These are phyloP conservation scores for Drosophila stalkeri DNA, from an alignment of 2,888 invertebrate genomes.

Conservation along the genomic window DNA sequence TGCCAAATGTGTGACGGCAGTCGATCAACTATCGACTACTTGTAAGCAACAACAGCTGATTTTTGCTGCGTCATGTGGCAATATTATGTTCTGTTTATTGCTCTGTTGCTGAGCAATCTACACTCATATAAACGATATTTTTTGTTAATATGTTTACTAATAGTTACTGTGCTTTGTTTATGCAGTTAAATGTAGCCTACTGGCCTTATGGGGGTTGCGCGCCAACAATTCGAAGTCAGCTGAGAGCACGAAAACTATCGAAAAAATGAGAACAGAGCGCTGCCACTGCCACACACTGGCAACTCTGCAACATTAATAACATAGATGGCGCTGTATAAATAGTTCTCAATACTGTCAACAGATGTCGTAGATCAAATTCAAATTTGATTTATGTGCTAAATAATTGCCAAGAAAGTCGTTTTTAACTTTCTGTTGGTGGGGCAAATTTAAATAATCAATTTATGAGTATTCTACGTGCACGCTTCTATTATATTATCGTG, in stretches of 20 bases:
- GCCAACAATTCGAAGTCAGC: constrained; percentile 22
- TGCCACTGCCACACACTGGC: background rate
- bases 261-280: background rate
- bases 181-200: accelerated
- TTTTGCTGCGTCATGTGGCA: constrained; percentile 33
- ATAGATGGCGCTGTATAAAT: constrained; percentile 29
- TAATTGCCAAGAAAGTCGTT: background rate
- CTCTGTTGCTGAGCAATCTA: background rate
- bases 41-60: constrained; percentile 52
- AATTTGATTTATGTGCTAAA: background rate
- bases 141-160: background rate
- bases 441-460: background rate
- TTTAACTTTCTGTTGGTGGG: background rate
- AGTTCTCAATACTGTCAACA: background rate
- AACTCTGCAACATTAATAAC: background rate
- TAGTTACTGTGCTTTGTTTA: background rate
- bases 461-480: background rate
- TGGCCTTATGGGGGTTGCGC: accelerated
- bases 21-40: constrained; percentile 52
- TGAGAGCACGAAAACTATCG: constrained; percentile 23
- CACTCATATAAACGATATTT: background rate
- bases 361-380: constrained; percentile 6
- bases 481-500: background rate
- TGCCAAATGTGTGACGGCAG: constrained; percentile 19
- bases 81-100: background rate